Evolutionary conservation across 2,113 vertebrate genomes (phyloP), one percentile per base, ranked within the genome.

Genomic region (Hemibagrus wyckioides): DNA sequence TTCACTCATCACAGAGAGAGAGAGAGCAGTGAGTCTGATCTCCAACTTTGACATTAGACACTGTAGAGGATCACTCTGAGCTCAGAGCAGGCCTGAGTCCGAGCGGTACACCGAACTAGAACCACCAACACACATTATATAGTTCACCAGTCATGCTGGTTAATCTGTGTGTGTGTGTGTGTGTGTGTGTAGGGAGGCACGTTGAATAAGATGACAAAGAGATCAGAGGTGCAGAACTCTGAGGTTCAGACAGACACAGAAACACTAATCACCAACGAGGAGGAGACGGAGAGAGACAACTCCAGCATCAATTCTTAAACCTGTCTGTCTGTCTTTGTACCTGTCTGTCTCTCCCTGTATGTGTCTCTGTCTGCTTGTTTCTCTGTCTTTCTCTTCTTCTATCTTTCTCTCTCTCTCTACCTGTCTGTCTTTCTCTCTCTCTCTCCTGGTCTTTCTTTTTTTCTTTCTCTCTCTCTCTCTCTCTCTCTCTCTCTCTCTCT

Each of bases 121-220:
- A 56, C 19, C 21, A 19, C 4, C 13, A 54, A 13, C 13, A 54
- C 52, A 54, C 52, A 48, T 10, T 52, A 11, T 52, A 52, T 52
- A 11, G 50, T 10, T n/a, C n/a, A n/a, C n/a, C n/a, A 52, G 17
- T 57, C 56, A 57, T 57, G 5, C 19, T 57, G 17, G 56, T 57
- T 57, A 21, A 57, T 57, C 19, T 85, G 30, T 54, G 41, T 80
- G 73, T 81, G 52, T 81, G 63, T 65, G 57, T 79, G 84, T 61
- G n/a, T 57, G 25, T 85, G 52, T 88, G 75, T 89, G 10, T 84
- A 97, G 96, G 96, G 93, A 76, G 95, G 94, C 59, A 95, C 82
- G 17, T 91, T 97, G 89, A 97, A 97, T 92, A 95, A 93, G 88
- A 94, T 90, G 0, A 95, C 95, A 1, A 97, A 96, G 91, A 92